Conservation (phyloP, 2,888 invertebrate genomes). For the Antheraea assamensis region DNA sequence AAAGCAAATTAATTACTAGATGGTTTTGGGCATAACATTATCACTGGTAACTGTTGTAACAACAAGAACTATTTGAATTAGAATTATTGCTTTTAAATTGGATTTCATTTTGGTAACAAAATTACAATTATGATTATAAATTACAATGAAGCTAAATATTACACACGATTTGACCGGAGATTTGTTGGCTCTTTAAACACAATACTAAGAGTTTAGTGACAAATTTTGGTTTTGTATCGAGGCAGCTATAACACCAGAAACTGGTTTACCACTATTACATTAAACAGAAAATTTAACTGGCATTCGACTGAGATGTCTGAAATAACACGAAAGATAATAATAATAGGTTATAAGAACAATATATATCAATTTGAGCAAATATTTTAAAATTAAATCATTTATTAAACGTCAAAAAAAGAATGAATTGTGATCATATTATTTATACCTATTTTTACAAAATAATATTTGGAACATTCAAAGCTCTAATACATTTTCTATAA, state of each 20-base stretch:
- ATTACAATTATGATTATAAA: too few relatives aligned
- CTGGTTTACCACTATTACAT: neutral
- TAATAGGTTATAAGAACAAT: neutral
- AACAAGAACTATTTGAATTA: too few relatives aligned
- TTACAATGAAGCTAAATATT: too few relatives aligned
- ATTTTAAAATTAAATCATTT: neutral
- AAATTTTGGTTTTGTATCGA: too few relatives aligned
- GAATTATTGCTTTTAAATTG: too few relatives aligned
- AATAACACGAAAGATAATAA: neutral
- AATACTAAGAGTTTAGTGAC: too few relatives aligned
- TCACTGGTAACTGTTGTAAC: too few relatives aligned
- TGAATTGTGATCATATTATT: neutral
- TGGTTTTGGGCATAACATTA: too few relatives aligned
- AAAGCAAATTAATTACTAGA: too few relatives aligned
- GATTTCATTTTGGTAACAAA: too few relatives aligned
- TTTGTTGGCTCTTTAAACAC: too few relatives aligned
- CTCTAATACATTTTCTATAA: neutral
- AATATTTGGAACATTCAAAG: neutral
- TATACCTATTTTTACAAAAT: neutral
- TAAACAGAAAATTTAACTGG: neutral
- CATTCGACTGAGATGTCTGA: neutral
- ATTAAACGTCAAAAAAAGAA: neutral
- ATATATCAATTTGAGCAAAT: neutral
- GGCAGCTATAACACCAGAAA: neutral
- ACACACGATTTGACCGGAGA: too few relatives aligned